Base-by-base conservation (phyloP, 2,797 vertebrate genomes). In the Silurus aristotelis region DNA sequence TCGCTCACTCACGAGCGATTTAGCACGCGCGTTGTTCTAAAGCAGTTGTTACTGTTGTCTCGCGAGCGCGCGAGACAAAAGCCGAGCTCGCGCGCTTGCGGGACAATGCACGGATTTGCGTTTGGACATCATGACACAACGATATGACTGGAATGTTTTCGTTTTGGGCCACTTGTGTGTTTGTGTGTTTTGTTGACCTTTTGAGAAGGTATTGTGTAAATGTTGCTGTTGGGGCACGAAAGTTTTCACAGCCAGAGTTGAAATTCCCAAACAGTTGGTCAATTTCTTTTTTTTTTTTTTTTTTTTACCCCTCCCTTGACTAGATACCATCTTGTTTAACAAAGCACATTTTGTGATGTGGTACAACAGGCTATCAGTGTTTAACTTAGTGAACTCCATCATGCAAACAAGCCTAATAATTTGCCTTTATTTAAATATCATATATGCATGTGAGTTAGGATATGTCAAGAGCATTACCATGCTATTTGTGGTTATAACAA, bases 81-180 rank as follows among this genome's bases (percentile, higher is more conserved):
- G 66, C 86, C 88, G 88, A 86, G 85, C 84, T 86, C 83, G 63
- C 82, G 81, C 83, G 73, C 68, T 87, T 86, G 76, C 72, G 77
- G 86, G 84, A 90, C 87, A 90, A 87, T 89, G 86, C 76, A 27
- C 43, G 82, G 87, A 87, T 87, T 90, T 82, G 58, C 46, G 60
- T 58, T 22, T 83, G 70, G 80, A 12, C 61, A 17, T 66, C 43
- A 52, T 17, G 43, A 19, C 52, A 82, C 80, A 82, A 67, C 48
- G 82, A 89, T 87, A 87, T 86, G 87, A 90, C 60, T 83, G 85
- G 88, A 89, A 87, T 90, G 87, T 87, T 89, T 86, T 88, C 82
- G 75, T 64, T 88, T 83, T 68, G 79, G 84, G 81, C 71, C 78
- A 75, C 66, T 77, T 64, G 67, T 38, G 15, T 38, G 67, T 70